Evolutionary conservation across 2,888 invertebrate genomes (phyloP), one percentile per base, ranked within the genome.

Genomic region (Dysmachus trigonus): DNA sequence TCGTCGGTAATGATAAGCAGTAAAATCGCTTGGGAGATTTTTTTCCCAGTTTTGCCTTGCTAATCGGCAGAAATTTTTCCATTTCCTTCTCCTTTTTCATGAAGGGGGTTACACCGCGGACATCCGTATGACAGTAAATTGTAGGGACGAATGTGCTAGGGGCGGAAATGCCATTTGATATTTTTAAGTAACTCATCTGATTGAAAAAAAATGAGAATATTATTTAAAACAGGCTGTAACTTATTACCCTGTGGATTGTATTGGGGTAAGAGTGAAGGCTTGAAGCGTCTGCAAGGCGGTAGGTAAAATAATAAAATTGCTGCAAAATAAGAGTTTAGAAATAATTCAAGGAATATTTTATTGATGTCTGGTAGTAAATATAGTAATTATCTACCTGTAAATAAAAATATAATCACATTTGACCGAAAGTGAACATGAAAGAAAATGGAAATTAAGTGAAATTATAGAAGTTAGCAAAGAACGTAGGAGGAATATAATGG

Each of bases 21-120:
- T 18, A 72, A 72, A 83, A 83, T 83, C 83, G 83, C 41, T 83
- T 62, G 41, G 72, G 72, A 41, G 38, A 72, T 15, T 72, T 83
- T 77, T 72, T 71, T 38, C 10, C 83, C 41, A 27, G 41, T 83
- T 83, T 83, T 83, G 30, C 38, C 30, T 83, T 47, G 72, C 83
- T 83, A 83, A 83, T 83, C 83, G 83, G 38, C 7, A 41, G 38
- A 53, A 71, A 71, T 71, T 83, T 83, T 83, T 71, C 72, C 38
- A 83, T 53, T 83, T 83, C 72, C 83, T 83, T 30, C 51, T 83
- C 83, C 83, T 83, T 30, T 30, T 30, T 51, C 5, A 30, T n/a
- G 30, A 15, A 38, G 13, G 15, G 83, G 33, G 72, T 33, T 73
- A 30, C n/a, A 1, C 31, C 73, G 8, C 31, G 62, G 27, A 62